Percentiles rank a stretch among this genome's conserved stretches.
Evolutionary conservation across 1,140 invertebrate species (phyloP).

Genomic region (Nebria ingens): DNA sequence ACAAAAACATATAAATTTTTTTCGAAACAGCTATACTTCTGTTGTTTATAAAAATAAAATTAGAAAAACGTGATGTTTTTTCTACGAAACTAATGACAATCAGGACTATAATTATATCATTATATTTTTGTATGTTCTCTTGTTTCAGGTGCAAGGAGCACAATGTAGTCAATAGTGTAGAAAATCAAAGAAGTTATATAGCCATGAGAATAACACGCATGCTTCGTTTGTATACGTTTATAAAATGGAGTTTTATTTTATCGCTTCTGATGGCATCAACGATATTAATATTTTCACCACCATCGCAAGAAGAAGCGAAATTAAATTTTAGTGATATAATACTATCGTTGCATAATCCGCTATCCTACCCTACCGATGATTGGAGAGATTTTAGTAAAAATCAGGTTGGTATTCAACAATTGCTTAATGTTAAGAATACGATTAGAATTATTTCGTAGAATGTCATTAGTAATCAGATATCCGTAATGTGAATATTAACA

Average conservation of each 20-base stretch:
- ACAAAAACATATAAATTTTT: no score
- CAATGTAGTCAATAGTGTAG: not conserved
- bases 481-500: no score
- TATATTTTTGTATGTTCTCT: not conserved
- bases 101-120: not conserved
- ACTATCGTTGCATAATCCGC: not conserved
- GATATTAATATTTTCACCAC: not conserved
- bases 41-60: no score
- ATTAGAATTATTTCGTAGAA: no score
- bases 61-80: no score
- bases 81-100: no score
- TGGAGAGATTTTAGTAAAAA: constrained; percentile 9
- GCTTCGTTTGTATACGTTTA: not conserved
- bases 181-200: no score
- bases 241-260: not conserved
- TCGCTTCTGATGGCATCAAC: not conserved
- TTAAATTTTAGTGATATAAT: not conserved
- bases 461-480: no score
- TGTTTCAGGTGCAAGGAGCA: not conserved
- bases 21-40: no score
- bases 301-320: constrained; percentile 3
- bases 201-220: not conserved
- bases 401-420: not conserved
- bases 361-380: not conserved
- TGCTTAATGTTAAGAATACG: no score